Base-by-base conservation (phyloP, 1,140 invertebrate species). In the Calosoma granatense region DNA sequence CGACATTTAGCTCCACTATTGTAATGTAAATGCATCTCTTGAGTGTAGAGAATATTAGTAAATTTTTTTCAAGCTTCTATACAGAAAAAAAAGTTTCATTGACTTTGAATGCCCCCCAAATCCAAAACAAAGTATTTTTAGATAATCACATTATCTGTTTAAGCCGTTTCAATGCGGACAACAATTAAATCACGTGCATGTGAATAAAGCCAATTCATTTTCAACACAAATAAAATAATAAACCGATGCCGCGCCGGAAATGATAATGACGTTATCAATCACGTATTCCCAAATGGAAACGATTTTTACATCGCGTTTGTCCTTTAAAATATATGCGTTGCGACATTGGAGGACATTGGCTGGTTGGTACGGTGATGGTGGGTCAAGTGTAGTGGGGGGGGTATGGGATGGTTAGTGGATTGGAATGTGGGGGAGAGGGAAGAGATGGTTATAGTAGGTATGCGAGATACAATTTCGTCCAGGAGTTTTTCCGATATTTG, bases 221-320 rank as follows among this genome's bases (percentile, higher is more conserved):
- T 47, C 41, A 47, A 12, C 41, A 47, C 9, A 47, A 47, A 47
- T 47, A 47, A 47, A 47, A 47, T 47, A 47, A 47, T 47, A 47
- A 47, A 6, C 9, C 15, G 9, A 47, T 17, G 26, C 3, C 17
- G 41, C 6, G 17, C 15, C 3, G 41, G 41, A 47, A 47, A 47
- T 47, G 17, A 47, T 47, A 47, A 47, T 47, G 41, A 47, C 41
- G 17, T 47, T 47, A 47, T 47, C 41, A 47, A 47, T 47, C 41
- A 47, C 41, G 41, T 47, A 17, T 17, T 47, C 15, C 41, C 41
- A 47, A 47, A 47, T 47, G 41, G 41, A 47, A 47, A 47, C 41
- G 41, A 47, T 47, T 47, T 47, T 6, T 17, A 47, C 41, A 9
- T 47, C 6, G 4, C 41, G 41, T 30, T 30, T 14, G 26, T 30